Base-by-base conservation (phyloP, 1,140 invertebrate species). In the Bicyclus anynana region DNA sequence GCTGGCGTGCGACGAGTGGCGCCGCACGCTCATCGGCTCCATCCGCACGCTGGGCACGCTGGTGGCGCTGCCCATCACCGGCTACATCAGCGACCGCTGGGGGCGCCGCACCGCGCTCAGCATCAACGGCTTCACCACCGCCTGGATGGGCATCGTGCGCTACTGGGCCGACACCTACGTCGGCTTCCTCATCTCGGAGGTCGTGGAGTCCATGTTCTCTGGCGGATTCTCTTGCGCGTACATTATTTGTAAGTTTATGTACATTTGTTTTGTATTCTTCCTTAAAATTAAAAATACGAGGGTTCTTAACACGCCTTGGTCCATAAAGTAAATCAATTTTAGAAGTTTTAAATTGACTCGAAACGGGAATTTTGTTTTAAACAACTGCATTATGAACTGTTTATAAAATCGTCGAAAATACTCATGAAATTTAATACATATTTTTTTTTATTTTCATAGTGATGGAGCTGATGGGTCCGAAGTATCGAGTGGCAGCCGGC, bases 391-490 rank as follows among this genome's bases (percentile, higher is more conserved):
- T n/a, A n/a, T n/a, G n/a, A n/a, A n/a, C n/a, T n/a, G n/a, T n/a
- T n/a, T n/a, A n/a, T n/a, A n/a, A n/a, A n/a, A n/a, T n/a, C n/a
- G n/a, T n/a, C n/a, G n/a, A n/a, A n/a, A n/a, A n/a, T 26, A 7
- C 23, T 26, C 7, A 4, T 26, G 23, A 26, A 7, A 7, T 26
- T 4, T 27, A 27, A 7, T 27, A 27, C 5, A 7, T 7, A 27
- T 1, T 33, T 33, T 12, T 12, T 33, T 33, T 6, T 33, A 10
- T 3, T 47, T 52, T 79, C 72, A 57, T 83, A 72, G 95, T 93
- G 27, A 91, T 96, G 74, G 95, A 97, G 75, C 86, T 95, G 57
- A 92, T 95, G 0, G 94, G 93, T 2, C 92, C 93, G 2, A 91
- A 91, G 49, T 92, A 92, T 55, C 87, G 95, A 52, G 93, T 95